Conservation (phyloP, 2,888 invertebrate genomes). For the Xanthorhoe designata region DNA sequence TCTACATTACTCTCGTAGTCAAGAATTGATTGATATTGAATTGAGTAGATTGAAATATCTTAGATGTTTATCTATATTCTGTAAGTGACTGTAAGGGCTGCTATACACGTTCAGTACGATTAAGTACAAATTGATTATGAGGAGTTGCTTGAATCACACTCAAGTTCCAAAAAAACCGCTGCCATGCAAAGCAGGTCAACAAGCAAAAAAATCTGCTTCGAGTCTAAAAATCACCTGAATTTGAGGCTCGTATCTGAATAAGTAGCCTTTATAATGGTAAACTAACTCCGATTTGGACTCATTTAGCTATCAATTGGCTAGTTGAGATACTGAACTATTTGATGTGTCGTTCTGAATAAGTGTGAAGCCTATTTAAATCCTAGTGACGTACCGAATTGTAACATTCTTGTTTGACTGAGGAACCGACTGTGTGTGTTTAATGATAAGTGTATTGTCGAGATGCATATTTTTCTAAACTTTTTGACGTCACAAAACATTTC, state of each 20-base stretch:
- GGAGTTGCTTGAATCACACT: not conserved
- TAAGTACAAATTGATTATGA: not conserved
- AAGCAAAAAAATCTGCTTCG: not conserved
- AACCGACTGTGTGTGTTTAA: constrained; percentile 77
- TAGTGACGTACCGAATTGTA: constrained; percentile 54
- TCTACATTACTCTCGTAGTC: constrained; percentile 21
- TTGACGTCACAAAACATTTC: constrained; percentile 74
- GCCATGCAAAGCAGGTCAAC: too few relatives aligned
- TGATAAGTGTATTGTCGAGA: constrained; percentile 76
- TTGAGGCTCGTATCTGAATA: too few relatives aligned
- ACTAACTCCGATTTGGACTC: too few relatives aligned
- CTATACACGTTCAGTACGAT: constrained; percentile 9
- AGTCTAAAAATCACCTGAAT: not conserved
- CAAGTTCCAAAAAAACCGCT: not conserved
- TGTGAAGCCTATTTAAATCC: constrained; percentile 38
- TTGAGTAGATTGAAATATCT: constrained; percentile 33
- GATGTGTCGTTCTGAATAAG: constrained; percentile 17
- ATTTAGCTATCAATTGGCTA: not conserved
- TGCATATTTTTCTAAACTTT: constrained; percentile 85
- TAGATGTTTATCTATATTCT: constrained; percentile 25
- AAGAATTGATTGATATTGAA: constrained; percentile 39
- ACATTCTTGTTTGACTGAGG: constrained; percentile 74
- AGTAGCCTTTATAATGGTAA: too few relatives aligned
- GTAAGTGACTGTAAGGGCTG: constrained; percentile 23
- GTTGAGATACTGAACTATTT: not conserved